These are phyloP conservation scores for Pyrrhosoma nymphula DNA, from an alignment of 2,888 invertebrate genomes.

Conservation along the genomic window DNA sequence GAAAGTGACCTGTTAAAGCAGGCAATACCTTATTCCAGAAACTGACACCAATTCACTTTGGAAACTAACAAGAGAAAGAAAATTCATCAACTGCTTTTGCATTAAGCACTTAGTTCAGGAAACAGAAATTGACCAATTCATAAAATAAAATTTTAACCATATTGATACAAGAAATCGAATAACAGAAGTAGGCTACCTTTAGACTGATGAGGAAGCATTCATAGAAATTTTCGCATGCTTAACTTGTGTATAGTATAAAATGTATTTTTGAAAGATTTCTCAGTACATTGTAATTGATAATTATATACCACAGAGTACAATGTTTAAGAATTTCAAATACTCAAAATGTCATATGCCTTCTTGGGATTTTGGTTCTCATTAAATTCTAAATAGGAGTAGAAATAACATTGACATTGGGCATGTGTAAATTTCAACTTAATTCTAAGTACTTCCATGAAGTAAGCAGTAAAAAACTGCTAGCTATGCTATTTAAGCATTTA, in stretches of 20 bases:
- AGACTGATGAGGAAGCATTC: background rate
- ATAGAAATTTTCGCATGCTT: background rate
- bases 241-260: conserved; percentile 48
- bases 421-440: conserved; percentile 44
- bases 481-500: background rate
- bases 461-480: conserved; percentile 40
- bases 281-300: conserved; percentile 50
- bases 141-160: too few relatives aligned
- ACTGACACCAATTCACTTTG: too few relatives aligned
- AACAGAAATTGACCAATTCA: too few relatives aligned
- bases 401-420: conserved; percentile 13
- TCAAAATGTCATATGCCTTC: conserved; percentile 63
- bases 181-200: too few relatives aligned
- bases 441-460: conserved; percentile 56
- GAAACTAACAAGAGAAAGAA: too few relatives aligned
- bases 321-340: conserved; percentile 15
- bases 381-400: background rate
- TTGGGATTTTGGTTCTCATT: conserved; percentile 39
- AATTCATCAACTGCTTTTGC: too few relatives aligned
- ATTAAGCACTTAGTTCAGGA: too few relatives aligned
- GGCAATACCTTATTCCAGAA: too few relatives aligned
- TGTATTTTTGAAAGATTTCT: conserved; percentile 62
- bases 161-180: too few relatives aligned
- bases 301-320: conserved; percentile 49
- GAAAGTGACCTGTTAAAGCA: too few relatives aligned